Base-by-base conservation (phyloP, 2,888 invertebrate genomes). In the Lasioglossum marginatum region DNA sequence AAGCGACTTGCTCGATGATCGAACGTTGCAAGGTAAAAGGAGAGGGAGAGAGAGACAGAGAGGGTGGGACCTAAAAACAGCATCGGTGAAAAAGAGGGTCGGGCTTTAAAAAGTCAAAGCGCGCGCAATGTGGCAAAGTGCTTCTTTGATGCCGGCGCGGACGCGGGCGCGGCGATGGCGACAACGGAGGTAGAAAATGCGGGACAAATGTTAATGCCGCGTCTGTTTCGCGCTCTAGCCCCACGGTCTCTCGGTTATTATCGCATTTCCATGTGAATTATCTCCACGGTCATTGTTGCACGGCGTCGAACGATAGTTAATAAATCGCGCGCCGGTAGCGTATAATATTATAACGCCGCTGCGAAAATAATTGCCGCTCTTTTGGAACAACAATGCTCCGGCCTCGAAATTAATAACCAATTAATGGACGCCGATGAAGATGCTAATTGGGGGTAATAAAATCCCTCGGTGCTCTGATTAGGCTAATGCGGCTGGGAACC, bases 181-280 rank as follows among this genome's bases (percentile, higher is more conserved):
- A 48, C 77, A 77, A 77, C 48, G 6, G 37, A 14, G 27, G 27
- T 37, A 52, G 70, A 71, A 57, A 57, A 71, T 71, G 52, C 71
- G 40, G 78, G 27, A 37, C 78, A 71, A 78, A 52, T 78, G 78
- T 71, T 78, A 78, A 78, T 78, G 12, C 14, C 48, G 48, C 52
- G 78, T 57, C 37, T 78, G 71, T 71, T 78, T 52, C 45, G 52
- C 19, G 31, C 40, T 68, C 37, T 80, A 4, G 4, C n/a, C 12
- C 57, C 4, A 57, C 57, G 57, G n/a, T 57, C 57, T 57, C 3
- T 23, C 12, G 68, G 43, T 75, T 75, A 75, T 80, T 74, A 73
- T 74, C 79, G 43, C 57, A 74, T 80, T 75, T 43, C 40, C 68
- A 48, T 75, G 70, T 19, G 68, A 80, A 80, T 80, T 80, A 57